Evolutionary conservation across 2,797 vertebrate species (phyloP).

Genomic region (Rhyacichthys aspro): DNA sequence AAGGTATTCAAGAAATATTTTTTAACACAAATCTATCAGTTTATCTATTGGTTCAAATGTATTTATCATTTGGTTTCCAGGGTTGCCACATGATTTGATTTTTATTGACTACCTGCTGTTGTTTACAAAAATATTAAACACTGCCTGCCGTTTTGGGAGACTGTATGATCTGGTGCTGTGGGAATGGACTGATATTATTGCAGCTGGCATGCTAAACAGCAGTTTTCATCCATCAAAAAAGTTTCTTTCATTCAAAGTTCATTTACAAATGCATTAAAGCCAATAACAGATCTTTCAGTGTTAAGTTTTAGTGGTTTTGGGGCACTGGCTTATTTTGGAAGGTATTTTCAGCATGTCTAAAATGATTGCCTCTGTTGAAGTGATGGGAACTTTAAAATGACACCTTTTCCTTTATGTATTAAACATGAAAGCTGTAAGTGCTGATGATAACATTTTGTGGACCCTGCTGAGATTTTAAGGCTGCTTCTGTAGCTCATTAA

Average conservation of each 20-base stretch:
- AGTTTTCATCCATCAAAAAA: slow-evolving; percentile 5
- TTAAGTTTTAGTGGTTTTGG: slow-evolving; percentile 11
- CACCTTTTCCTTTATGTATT: slow-evolving; percentile 2
- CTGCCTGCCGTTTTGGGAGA: slow-evolving; percentile 58
- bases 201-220: slow-evolving; percentile 20
- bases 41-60: neutral
- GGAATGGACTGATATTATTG: slow-evolving; percentile 10
- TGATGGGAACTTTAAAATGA: slow-evolving; percentile 22
- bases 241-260: too few relatives aligned
- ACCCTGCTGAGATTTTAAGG: too few relatives aligned
- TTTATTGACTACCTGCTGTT: slow-evolving; percentile 30
- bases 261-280: slow-evolving; percentile 27
- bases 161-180: slow-evolving; percentile 47
- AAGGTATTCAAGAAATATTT: slow-evolving; percentile 1
- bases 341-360: slow-evolving; percentile 2
- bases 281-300: slow-evolving; percentile 4
- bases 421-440: slow-evolving; percentile 10
- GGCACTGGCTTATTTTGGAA: slow-evolving; percentile 1
- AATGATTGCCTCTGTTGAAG: slow-evolving; percentile 1
- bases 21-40: slow-evolving; percentile 1
- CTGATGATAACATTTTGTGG: slow-evolving; percentile 34
- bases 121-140: slow-evolving; percentile 68
- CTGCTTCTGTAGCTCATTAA: neutral
- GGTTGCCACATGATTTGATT: slow-evolving; percentile 1
- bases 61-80: neutral